These are phyloP conservation scores for Lipophrys pholis DNA, from an alignment of 2,113 vertebrate genomes.

Conservation along the genomic window DNA sequence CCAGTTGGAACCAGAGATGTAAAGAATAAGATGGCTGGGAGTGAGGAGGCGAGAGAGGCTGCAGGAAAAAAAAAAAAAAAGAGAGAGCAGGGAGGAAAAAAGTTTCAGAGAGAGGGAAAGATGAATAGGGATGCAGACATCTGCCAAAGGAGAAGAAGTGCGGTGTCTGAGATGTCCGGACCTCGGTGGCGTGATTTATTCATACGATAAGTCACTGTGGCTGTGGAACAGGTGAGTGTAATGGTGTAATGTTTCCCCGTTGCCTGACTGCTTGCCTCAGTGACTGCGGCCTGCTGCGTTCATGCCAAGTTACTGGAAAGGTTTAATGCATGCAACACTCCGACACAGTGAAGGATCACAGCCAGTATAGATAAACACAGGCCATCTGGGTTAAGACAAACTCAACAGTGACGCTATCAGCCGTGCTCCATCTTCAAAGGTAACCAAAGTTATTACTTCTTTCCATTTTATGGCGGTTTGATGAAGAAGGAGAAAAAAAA, in stretches of 20 bases:
- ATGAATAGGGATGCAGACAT: constrained; percentile 55
- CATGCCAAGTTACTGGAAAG: constrained; percentile 49
- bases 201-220: constrained; percentile 76
- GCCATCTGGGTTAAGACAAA: constrained; percentile 65
- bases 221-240: constrained; percentile 77
- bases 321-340: constrained; percentile 66
- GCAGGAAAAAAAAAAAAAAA: constrained; percentile 6
- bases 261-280: constrained; percentile 69
- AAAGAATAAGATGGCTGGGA: constrained; percentile 35
- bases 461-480: constrained; percentile 28
- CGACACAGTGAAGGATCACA: constrained; percentile 56
- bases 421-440: constrained; percentile 51
- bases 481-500: constrained; percentile 14
- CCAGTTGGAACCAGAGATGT: constrained; percentile 40
- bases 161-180: constrained; percentile 54
- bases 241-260: constrained; percentile 74
- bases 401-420: constrained; percentile 39
- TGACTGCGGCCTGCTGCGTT: constrained; percentile 63
- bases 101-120: constrained; percentile 42
- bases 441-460: constrained; percentile 23
- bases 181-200: constrained; percentile 77
- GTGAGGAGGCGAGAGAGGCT: constrained; percentile 8
- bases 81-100: neutral
- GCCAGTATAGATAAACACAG: constrained; percentile 66
- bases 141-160: constrained; percentile 63